Evolutionary conservation across 2,113 vertebrate species (phyloP).

Genomic region (Riparia riparia): DNA sequence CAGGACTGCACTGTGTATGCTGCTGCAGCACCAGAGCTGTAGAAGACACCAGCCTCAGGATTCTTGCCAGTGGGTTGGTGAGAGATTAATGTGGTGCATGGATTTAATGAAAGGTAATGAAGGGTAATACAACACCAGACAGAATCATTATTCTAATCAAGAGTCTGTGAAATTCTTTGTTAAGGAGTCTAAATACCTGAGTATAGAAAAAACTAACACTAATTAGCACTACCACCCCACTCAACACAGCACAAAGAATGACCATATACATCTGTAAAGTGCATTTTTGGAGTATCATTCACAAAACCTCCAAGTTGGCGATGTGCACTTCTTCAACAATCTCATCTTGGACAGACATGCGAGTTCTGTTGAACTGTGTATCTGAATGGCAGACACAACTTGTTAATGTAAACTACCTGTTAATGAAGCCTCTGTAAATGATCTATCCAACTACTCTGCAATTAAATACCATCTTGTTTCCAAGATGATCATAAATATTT

Average conservation of each 20-base stretch:
- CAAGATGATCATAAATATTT: neutral
- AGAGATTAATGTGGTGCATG: neutral
- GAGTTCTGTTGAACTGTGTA: neutral
- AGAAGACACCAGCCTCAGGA: neutral
- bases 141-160: neutral
- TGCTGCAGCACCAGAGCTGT: neutral
- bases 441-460: neutral
- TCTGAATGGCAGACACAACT: neutral
- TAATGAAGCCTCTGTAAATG: neutral
- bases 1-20: neutral
- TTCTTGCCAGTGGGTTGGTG: neutral
- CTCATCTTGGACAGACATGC: rapidly evolving
- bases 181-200: neutral
- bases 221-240: neutral
- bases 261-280: neutral
- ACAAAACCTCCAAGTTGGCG: neutral
- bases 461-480: neutral
- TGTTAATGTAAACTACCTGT: neutral
- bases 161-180: neutral
- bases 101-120: neutral
- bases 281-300: neutral
- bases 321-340: neutral
- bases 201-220: neutral
- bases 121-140: neutral
- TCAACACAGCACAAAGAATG: neutral